Conservation (phyloP, 2,113 vertebrate genomes). For the Galbula dea region DNA sequence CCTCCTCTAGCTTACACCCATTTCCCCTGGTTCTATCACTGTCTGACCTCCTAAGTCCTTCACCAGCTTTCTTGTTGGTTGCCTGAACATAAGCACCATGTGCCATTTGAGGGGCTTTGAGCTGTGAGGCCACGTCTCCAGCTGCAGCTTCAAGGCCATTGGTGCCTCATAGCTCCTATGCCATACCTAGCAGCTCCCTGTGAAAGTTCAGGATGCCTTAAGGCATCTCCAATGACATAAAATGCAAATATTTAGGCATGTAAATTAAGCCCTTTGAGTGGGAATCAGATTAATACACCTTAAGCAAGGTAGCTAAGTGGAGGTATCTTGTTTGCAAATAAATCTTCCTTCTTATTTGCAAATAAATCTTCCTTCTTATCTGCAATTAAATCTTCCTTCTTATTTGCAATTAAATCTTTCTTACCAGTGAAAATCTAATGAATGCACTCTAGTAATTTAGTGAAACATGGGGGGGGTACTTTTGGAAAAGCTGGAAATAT, state of each 20-base stretch:
- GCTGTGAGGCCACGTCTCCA: not conserved
- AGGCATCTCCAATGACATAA: not conserved
- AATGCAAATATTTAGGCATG: not conserved
- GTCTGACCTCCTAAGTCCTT: no score
- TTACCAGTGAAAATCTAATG: not conserved
- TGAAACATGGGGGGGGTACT: not conserved
- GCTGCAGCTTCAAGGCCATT: not conserved
- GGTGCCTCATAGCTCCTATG: not conserved
- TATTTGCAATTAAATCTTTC: no score
- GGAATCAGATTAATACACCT: not conserved
- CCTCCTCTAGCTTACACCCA: no score
- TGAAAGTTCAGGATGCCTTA: not conserved
- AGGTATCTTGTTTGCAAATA: not conserved
- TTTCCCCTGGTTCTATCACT: no score
- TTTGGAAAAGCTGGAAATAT: not conserved
- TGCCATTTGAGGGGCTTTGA: not conserved
- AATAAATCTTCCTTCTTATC: no score
- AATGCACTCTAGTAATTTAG: not conserved
- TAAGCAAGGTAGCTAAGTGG: not conserved
- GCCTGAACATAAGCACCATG: rapidly evolving
- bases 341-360: not conserved
- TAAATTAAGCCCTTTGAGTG: not conserved
- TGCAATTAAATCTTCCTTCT: not conserved
- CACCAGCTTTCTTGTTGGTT: no score
- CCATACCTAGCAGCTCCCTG: not conserved